These are phyloP conservation scores for Clanis bilineata DNA, from an alignment of 2,888 invertebrate genomes.

Conservation along the genomic window DNA sequence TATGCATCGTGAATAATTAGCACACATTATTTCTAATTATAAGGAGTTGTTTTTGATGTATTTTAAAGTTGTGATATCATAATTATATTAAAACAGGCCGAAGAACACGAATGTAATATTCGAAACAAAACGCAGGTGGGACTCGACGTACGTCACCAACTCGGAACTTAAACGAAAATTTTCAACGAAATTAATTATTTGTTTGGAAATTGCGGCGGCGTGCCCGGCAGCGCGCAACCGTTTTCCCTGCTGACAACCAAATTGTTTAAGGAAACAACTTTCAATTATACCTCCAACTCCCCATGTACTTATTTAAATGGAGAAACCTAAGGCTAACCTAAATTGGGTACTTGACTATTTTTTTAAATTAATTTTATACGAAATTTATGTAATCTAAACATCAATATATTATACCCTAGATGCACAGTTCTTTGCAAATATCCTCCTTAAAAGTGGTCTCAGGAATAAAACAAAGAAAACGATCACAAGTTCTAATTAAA, in stretches of 20 bases:
- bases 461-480: no score
- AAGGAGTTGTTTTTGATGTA: background rate
- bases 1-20: background rate
- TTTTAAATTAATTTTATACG: no score
- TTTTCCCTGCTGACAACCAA: constrained; percentile 53
- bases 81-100: constrained; percentile 19
- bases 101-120: constrained; percentile 34
- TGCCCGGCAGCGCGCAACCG: constrained; percentile 34
- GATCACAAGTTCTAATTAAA: no score
- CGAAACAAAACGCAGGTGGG: constrained; percentile 34
- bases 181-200: constrained; percentile 63
- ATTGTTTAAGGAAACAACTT: constrained; percentile 62
- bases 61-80: background rate
- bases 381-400: no score
- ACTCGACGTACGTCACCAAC: constrained; percentile 40
- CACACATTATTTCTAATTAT: background rate
- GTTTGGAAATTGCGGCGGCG: constrained; percentile 50
- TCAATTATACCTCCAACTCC: constrained; percentile 52
- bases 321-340: constrained; percentile 43
- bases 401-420: no score
- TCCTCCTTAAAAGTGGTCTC: no score
- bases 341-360: no score
- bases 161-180: constrained; percentile 42
- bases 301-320: constrained; percentile 40
- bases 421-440: no score